Conservation (phyloP, 2,888 invertebrate genomes). For the Pterostichus madidus region DNA sequence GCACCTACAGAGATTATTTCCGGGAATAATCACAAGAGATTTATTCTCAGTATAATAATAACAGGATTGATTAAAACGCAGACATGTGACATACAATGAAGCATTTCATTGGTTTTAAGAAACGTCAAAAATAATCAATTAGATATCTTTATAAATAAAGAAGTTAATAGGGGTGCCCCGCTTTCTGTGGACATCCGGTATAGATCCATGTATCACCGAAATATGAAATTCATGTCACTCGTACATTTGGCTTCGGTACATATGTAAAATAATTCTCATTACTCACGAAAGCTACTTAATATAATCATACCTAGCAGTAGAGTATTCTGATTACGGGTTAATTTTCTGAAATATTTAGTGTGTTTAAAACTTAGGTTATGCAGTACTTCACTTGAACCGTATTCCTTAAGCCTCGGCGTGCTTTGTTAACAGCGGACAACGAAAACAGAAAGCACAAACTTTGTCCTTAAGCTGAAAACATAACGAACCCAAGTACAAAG, state of each 20-base stretch:
- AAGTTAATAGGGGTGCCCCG: no score
- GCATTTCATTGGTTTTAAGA: no score
- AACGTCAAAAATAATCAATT: no score
- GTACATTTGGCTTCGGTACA: neutral
- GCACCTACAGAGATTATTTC: no score
- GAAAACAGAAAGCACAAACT: conserved; percentile 57
- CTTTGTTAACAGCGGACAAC: conserved; percentile 42
- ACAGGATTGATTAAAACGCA: no score
- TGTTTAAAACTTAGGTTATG: conserved; percentile 39
- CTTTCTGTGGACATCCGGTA: no score
- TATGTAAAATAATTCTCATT: conserved; percentile 1
- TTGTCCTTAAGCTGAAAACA: conserved; percentile 63
- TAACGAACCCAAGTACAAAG: conserved; percentile 58
- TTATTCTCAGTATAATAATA: no score
- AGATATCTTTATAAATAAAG: no score
- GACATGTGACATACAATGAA: no score
- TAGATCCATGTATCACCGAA: no score
- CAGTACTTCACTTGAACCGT: conserved; percentile 45
- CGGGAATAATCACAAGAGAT: no score
- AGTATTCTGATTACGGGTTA: conserved; percentile 32
- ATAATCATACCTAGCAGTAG: conserved; percentile 26
- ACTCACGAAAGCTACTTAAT: conserved; percentile 13
- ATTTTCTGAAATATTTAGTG: conserved; percentile 46
- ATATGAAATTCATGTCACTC: no score
- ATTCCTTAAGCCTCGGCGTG: conserved; percentile 36